Percentiles rank a stretch among this genome's conserved stretches.
Evolutionary conservation across 2,113 vertebrate species (phyloP).

Genomic region (Anser brachyrhynchus): DNA sequence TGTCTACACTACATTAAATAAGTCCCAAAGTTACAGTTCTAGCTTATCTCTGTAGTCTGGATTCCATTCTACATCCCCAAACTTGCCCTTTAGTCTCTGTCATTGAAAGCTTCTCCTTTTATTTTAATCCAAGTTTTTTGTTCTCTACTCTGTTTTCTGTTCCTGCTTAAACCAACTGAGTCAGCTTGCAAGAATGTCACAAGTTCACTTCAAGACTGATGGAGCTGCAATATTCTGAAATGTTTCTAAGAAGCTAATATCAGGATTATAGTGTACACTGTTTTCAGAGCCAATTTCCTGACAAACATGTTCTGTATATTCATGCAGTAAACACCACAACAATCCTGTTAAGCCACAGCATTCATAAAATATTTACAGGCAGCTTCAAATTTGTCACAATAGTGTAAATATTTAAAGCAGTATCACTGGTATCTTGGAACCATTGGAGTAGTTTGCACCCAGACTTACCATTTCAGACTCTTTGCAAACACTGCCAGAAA

Average conservation of each 20-base stretch:
- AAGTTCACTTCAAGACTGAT: not conserved
- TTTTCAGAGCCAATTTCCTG: slow-evolving; percentile 24
- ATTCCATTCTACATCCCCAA: not conserved
- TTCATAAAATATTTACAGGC: slow-evolving; percentile 48
- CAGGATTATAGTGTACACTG: not conserved
- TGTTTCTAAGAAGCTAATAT: not conserved
- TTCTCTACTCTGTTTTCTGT: not conserved
- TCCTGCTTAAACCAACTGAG: not conserved
- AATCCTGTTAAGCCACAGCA: slow-evolving; percentile 5
- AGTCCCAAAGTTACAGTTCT: not conserved
- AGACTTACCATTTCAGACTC: not conserved
- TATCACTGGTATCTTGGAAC: not conserved
- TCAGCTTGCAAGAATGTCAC: slow-evolving; percentile 7
- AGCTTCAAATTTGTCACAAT: slow-evolving; percentile 21
- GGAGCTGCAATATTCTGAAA: not conserved
- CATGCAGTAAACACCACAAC: slow-evolving; percentile 19
- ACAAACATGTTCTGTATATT: not conserved
- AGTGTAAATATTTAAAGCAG: slow-evolving; percentile 55
- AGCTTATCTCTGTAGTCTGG: not conserved
- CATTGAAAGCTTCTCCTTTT: not conserved
- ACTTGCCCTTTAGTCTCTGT: not conserved
- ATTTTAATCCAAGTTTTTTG: slow-evolving; percentile 15
- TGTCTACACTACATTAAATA: not conserved
- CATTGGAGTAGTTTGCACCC: not conserved
- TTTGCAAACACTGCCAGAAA: not conserved